phyloP scores from a whole-genome alignment of 1,140 invertebrate genomes.

The Ceratoteleas bidentatus region DNA sequence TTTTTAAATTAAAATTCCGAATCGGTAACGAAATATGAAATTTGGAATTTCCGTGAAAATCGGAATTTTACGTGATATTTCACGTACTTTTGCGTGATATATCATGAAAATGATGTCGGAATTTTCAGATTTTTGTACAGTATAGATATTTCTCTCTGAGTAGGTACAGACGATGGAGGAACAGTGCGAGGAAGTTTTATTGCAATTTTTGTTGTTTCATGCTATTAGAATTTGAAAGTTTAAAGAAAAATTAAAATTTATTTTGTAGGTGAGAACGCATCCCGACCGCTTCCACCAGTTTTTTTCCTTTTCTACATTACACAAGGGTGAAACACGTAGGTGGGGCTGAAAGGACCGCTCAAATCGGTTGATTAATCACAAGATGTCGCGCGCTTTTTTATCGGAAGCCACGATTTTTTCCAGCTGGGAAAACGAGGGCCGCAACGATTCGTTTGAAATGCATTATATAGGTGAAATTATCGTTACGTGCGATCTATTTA shows the following conservation, averaged over 20 bases:
- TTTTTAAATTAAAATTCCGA: too few species aligned
- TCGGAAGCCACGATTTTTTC: conserved; percentile 61
- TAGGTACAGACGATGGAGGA: too few species aligned
- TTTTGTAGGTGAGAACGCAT: conserved; percentile 26
- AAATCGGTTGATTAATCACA: conserved; percentile 66
- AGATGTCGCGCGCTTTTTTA: conserved; percentile 62
- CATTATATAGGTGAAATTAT: conserved; percentile 31
- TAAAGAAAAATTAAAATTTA: conserved; percentile 35
- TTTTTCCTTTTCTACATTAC: conserved; percentile 39
- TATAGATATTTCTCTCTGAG: too few species aligned
- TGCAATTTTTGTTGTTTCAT: not conserved
- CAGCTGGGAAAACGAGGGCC: conserved; percentile 51
- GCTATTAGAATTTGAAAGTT: conserved; percentile 4
- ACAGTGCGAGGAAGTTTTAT: too few species aligned
- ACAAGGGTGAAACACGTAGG: conserved; percentile 55
- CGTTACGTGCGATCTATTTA: conserved; percentile 25
- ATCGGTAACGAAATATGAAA: too few species aligned
- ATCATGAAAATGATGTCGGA: too few species aligned
- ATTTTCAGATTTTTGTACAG: too few species aligned
- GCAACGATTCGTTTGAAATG: conserved; percentile 42
- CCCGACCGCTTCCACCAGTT: conserved; percentile 26
- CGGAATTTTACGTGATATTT: too few species aligned
- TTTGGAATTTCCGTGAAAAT: too few species aligned
- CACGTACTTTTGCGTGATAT: too few species aligned
- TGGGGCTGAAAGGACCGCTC: conserved; percentile 49